Evolutionary conservation across 2,797 vertebrate genomes (phyloP).

Genomic region (Macroramphosus scolopax): DNA sequence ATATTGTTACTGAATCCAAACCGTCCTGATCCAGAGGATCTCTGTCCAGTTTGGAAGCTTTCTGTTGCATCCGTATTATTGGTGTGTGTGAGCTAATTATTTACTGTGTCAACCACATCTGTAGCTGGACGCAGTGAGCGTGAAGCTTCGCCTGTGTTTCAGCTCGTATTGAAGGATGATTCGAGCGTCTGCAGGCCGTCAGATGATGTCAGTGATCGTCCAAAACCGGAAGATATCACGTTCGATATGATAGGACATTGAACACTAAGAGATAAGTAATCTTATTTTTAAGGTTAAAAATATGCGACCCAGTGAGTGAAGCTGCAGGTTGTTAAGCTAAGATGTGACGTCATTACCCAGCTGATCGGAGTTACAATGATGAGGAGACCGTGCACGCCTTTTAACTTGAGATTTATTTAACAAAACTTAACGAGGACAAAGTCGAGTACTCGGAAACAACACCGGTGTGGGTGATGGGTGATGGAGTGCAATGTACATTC

Average conservation of each 20-base stretch:
- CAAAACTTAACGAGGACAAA: constrained; percentile 17
- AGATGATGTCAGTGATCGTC: constrained; percentile 1
- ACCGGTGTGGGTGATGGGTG: not conserved
- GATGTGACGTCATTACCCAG: not conserved
- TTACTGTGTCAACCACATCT: constrained; percentile 6
- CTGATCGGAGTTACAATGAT: constrained; percentile 2
- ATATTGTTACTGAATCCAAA: constrained; percentile 11
- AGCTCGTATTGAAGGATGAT: too few relatives aligned
- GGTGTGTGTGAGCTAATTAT: not conserved
- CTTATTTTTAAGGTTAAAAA: not conserved
- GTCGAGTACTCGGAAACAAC: constrained; percentile 23
- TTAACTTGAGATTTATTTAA: constrained; percentile 31
- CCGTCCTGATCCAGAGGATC: constrained; percentile 26
- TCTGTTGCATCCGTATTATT: not conserved
- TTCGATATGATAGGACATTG: too few relatives aligned
- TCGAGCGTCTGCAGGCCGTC: constrained; percentile 5
- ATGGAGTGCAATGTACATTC: constrained; percentile 20
- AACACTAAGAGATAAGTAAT: not conserved
- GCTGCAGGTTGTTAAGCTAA: constrained; percentile 9
- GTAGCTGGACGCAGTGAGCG: too few relatives aligned
- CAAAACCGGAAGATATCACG: too few relatives aligned
- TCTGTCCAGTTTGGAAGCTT: constrained; percentile 1
- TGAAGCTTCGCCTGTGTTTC: too few relatives aligned
- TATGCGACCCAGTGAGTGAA: not conserved
- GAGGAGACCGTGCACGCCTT: not conserved